Conservation (phyloP, 2,113 vertebrate species). For the Semicossyphus pulcher region DNA sequence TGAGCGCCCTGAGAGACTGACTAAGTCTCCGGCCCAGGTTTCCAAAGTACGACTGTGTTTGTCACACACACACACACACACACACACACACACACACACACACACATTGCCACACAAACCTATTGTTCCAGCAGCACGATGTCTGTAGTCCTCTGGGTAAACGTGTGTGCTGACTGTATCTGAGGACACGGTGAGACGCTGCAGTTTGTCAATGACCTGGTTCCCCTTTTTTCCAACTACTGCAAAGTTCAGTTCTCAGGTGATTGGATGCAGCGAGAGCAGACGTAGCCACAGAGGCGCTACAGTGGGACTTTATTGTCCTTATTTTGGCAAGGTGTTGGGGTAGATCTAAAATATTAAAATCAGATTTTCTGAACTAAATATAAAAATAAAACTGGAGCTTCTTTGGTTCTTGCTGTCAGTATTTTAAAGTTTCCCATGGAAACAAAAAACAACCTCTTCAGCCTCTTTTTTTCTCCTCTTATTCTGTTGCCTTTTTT, state of each 20-base stretch:
- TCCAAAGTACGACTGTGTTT: constrained; percentile 52
- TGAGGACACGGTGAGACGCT: constrained; percentile 57
- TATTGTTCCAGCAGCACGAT: constrained; percentile 63
- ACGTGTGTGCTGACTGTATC: constrained; percentile 63
- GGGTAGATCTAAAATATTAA: constrained; percentile 12
- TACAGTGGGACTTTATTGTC: constrained; percentile 16
- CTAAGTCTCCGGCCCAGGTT: constrained; percentile 47
- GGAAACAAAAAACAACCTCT: background rate
- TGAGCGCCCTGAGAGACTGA: constrained; percentile 58
- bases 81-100: constrained; percentile 44
- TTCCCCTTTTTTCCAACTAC: constrained; percentile 36
- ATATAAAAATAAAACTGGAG: constrained; percentile 2
- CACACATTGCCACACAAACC: constrained; percentile 40
- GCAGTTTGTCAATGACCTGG: constrained; percentile 66
- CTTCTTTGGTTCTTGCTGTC: background rate
- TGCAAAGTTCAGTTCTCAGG: constrained; percentile 61
- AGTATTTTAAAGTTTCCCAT: constrained; percentile 6
- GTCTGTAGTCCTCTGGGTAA: constrained; percentile 61
- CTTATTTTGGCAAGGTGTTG: background rate
- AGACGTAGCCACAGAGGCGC: constrained; percentile 11
- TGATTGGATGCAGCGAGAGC: constrained; percentile 15
- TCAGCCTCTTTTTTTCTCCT: background rate
- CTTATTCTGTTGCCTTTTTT: constrained; percentile 22
- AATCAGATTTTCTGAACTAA: background rate
- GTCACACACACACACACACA: constrained; percentile 45